A percentile compares a stretch with the other conserved stretches of the same genome.
Evolutionary conservation across 2,113 vertebrate genomes (phyloP).

Genomic region (Myrmophylax atrothorax): DNA sequence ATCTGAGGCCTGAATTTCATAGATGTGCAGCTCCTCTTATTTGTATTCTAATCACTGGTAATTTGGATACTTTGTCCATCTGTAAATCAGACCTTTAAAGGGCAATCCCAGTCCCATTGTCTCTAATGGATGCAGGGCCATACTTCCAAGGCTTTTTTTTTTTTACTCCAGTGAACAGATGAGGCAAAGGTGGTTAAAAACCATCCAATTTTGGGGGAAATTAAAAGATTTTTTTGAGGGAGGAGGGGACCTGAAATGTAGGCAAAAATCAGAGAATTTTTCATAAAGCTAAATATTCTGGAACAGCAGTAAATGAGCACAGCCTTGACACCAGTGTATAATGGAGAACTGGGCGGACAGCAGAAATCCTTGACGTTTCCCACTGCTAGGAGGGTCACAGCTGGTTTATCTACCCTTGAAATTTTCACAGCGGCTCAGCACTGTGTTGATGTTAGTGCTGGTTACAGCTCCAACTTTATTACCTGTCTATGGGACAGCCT

Average conservation of each 20-base stretch:
- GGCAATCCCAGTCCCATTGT: background rate
- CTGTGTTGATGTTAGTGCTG: background rate
- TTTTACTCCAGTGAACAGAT: background rate
- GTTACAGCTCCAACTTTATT: background rate
- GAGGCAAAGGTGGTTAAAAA: background rate
- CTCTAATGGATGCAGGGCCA: background rate
- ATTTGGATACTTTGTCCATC: constrained; percentile 40
- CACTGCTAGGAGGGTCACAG: background rate
- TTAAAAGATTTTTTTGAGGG: accelerated
- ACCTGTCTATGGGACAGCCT: accelerated
- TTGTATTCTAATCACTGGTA: constrained; percentile 35
- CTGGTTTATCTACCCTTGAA: background rate
- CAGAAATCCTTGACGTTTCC: background rate
- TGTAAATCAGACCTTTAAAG: constrained; percentile 23
- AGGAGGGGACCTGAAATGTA: accelerated
- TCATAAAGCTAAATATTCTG: background rate
- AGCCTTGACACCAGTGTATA: background rate
- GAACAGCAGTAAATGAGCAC: background rate
- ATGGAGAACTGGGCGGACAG: background rate
- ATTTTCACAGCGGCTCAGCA: background rate
- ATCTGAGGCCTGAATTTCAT: constrained; percentile 60
- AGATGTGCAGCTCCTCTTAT: constrained; percentile 24
- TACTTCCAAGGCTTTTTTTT: background rate
- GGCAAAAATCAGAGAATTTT: background rate
- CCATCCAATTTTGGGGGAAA: accelerated